phyloP scores from a whole-genome alignment of 2,113 vertebrate species.

The Chitala chitala region DNA sequence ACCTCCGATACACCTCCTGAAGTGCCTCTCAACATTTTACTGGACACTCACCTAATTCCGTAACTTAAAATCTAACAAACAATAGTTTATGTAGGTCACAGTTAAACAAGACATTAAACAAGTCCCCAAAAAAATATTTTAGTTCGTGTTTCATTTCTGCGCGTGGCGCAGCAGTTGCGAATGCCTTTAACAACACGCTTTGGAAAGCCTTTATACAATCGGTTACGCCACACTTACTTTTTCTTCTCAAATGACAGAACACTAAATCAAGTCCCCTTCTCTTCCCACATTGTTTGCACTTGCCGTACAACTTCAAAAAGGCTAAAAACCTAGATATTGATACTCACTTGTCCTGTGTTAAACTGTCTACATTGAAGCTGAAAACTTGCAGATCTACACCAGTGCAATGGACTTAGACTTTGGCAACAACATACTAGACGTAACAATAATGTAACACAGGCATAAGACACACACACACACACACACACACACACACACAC shows the following conservation, averaged over 20 bases:
- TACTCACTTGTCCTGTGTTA: conserved; percentile 9
- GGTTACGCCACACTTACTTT: conserved; percentile 24
- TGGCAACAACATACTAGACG: not conserved
- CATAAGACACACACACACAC: conserved; percentile 10
- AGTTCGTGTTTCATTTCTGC: not conserved
- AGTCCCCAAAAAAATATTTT: not conserved
- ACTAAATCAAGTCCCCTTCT: conserved; percentile 3
- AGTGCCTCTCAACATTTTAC: not conserved
- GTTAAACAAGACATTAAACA: conserved; percentile 10
- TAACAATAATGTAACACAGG: conserved; percentile 17
- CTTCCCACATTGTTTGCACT: conserved; percentile 20
- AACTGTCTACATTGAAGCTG: conserved; percentile 3
- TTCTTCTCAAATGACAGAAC: conserved; percentile 31
- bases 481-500: not conserved
- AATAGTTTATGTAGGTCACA: not conserved
- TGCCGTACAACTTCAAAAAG: conserved; percentile 13
- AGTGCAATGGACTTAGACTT: not conserved
- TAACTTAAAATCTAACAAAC: not conserved
- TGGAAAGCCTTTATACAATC: conserved; percentile 12
- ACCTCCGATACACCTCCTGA: conserved; percentile 2
- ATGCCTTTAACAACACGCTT: conserved; percentile 12
- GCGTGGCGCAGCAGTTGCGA: not conserved
- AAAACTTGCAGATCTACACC: conserved; percentile 7
- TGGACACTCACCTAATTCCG: not conserved
- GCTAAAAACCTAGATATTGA: conserved; percentile 15